Conservation (phyloP, 2,113 vertebrate genomes). For the Saguinus imperator region DNA sequence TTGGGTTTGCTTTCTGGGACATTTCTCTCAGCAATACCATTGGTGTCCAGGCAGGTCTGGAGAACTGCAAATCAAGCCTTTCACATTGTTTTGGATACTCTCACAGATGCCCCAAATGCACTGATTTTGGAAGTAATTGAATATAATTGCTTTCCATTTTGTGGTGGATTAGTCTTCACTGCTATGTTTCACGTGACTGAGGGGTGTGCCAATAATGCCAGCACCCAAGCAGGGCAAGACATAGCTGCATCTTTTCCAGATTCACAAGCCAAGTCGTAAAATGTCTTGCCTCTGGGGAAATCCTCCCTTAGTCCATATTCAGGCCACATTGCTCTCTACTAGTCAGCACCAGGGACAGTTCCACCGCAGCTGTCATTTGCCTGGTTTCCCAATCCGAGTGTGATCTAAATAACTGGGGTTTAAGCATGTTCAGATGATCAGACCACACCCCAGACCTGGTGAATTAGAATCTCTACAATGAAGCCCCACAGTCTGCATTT, state of each 20-base stretch:
- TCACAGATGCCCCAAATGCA: background rate
- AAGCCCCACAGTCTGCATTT: background rate
- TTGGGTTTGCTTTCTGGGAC: background rate
- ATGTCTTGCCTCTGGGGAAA: background rate
- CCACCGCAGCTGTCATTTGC: fast-evolving
- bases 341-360: slow-evolving; percentile 31
- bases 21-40: background rate
- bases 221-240: background rate
- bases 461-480: background rate
- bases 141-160: background rate
- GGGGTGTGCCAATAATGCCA: background rate
- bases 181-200: background rate
- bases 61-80: background rate
- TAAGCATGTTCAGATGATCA: background rate
- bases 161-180: background rate
- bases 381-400: background rate
- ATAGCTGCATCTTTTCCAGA: background rate
- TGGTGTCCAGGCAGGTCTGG: background rate
- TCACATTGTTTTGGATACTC: background rate
- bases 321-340: fast-evolving
- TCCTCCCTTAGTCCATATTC: background rate
- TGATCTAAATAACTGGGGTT: background rate
- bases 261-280: background rate
- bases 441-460: background rate
- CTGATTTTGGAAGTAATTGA: background rate